These are phyloP conservation scores for Malacosoma neustria DNA, from an alignment of 2,888 invertebrate genomes.

Conservation along the genomic window DNA sequence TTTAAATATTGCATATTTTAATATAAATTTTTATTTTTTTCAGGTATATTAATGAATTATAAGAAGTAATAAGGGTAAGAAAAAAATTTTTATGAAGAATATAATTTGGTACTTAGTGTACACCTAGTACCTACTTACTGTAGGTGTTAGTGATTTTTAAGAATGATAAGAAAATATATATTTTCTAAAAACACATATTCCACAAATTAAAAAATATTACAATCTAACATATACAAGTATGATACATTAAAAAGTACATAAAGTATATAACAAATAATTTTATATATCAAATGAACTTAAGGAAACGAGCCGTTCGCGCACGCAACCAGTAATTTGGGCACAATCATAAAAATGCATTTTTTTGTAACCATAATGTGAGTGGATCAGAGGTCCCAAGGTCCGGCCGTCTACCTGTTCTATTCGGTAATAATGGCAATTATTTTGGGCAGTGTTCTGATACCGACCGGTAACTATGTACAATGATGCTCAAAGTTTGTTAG, in stretches of 20 bases:
- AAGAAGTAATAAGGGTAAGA: neutral
- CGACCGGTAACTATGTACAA: slow-evolving; percentile 34
- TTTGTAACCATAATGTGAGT: neutral
- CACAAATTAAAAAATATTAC: no score
- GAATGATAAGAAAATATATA: no score
- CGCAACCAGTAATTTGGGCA: neutral
- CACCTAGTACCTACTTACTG: no score
- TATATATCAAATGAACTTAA: neutral
- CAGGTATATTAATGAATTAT: neutral
- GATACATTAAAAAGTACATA: no score
- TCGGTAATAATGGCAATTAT: slow-evolving; percentile 62
- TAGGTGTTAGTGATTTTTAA: no score
- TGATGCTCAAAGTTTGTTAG: slow-evolving; percentile 37
- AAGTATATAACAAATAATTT: no score
- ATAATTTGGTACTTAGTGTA: no score
- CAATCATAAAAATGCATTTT: neutral
- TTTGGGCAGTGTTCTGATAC: slow-evolving; percentile 50
- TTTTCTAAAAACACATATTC: no score
- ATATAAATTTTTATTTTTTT: no score
- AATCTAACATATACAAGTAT: no score
- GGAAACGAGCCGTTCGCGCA: neutral
- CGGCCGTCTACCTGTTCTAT: slow-evolving; percentile 5
- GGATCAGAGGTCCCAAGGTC: neutral
- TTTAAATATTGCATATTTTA: no score
- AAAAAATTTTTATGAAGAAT: neutral